Evolutionary conservation across 2,888 invertebrate genomes (phyloP).

Genomic region (Fragum fragum): DNA sequence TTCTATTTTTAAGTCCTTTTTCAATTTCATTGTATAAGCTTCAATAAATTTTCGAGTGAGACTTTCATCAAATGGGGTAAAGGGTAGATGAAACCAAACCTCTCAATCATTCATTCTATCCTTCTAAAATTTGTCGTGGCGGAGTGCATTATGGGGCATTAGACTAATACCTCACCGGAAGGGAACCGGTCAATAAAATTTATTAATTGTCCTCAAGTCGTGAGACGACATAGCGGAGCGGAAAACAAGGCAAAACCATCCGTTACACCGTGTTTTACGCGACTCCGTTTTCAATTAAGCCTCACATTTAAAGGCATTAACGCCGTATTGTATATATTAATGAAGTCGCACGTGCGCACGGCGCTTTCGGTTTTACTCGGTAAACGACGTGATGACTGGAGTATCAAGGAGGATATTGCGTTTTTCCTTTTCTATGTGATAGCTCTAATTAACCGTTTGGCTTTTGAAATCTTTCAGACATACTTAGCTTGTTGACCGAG

Average conservation of each 20-base stretch:
- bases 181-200: slow-evolving; percentile 67
- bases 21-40: too few relatives aligned
- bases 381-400: background rate
- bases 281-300: slow-evolving; percentile 69
- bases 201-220: slow-evolving; percentile 68
- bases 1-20: too few relatives aligned
- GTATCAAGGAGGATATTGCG: background rate
- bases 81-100: slow-evolving; percentile 38
- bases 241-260: slow-evolving; percentile 60
- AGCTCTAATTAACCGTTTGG: background rate
- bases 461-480: too few relatives aligned
- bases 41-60: too few relatives aligned
- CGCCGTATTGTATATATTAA: slow-evolving; percentile 47
- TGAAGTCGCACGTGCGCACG: slow-evolving; percentile 62
- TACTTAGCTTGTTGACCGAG: too few relatives aligned
- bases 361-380: background rate
- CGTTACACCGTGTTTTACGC: slow-evolving; percentile 64
- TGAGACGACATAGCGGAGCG: slow-evolving; percentile 64
- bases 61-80: background rate
- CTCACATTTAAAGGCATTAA: slow-evolving; percentile 58
- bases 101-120: slow-evolving; percentile 52
- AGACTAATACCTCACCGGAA: slow-evolving; percentile 63
- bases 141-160: slow-evolving; percentile 67
- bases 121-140: slow-evolving; percentile 33
- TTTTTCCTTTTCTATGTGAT: background rate